phyloP scores from a whole-genome alignment of 2,113 vertebrate genomes.

The Pholis gunnellus region DNA sequence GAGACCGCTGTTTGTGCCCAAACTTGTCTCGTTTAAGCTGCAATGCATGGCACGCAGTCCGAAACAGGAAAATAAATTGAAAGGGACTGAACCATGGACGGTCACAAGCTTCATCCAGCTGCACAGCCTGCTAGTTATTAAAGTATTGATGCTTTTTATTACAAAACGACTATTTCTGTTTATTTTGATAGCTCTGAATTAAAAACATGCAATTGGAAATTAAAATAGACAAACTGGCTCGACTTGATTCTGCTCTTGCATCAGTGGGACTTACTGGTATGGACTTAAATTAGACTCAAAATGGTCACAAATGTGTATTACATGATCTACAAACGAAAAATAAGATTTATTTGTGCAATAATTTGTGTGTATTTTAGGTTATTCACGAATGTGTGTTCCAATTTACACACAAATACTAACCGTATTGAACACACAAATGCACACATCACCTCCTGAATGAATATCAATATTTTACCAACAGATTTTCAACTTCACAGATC shows the following conservation, averaged over 20 bases:
- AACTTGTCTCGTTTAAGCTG: not conserved
- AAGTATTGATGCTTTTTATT: not conserved
- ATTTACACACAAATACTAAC: not conserved
- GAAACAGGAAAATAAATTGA: not conserved
- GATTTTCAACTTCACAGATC: too few species aligned
- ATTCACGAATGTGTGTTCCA: not conserved
- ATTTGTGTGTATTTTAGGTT: too few species aligned
- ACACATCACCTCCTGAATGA: too few species aligned
- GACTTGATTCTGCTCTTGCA: not conserved
- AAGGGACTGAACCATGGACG: not conserved
- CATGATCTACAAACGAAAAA: not conserved
- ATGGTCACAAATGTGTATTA: too few species aligned
- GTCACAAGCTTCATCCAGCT: not conserved
- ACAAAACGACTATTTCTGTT: not conserved
- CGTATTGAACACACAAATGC: too few species aligned
- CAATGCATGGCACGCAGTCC: not conserved
- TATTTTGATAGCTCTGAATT: not conserved
- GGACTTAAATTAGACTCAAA: too few species aligned
- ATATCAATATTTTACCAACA: too few species aligned
- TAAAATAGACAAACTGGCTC: not conserved
- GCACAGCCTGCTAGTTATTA: not conserved
- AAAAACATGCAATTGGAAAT: conserved; percentile 2
- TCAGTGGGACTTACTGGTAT: not conserved
- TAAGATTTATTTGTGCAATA: too few species aligned
- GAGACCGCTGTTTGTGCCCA: not conserved